These are phyloP conservation scores for Drosophila paulistorum DNA, from an alignment of 1,140 invertebrate species.

Conservation along the genomic window DNA sequence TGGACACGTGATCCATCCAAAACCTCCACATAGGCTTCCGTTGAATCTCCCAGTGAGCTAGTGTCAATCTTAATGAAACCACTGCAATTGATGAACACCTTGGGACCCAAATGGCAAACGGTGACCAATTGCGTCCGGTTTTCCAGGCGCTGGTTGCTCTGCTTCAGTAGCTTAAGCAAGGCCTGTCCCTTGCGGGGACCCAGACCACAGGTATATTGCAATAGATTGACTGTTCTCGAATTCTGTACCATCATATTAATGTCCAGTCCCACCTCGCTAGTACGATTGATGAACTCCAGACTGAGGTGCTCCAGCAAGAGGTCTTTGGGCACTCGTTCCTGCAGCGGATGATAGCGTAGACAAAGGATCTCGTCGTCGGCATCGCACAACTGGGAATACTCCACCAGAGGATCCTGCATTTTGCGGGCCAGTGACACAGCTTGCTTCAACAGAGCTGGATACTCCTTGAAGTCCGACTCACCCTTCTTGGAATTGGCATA, in stretches of 20 bases:
- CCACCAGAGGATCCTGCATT: constrained; percentile 97
- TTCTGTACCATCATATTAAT: constrained; percentile 96
- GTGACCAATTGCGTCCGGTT: constrained; percentile 98
- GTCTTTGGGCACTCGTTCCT: constrained; percentile 94
- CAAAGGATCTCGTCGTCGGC: constrained; percentile 98
- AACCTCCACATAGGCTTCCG: constrained; percentile 97
- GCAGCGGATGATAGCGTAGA: constrained; percentile 94
- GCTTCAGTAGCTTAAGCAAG: constrained; percentile 95
- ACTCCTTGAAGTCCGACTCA: constrained; percentile 94
- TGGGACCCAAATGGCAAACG: constrained; percentile 97
- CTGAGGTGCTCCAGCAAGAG: constrained; percentile 93
- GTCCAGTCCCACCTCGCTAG: constrained; percentile 99
- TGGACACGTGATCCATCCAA: constrained; percentile 98
- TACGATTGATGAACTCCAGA: constrained; percentile 95
- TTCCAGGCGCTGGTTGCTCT: constrained; percentile 96
- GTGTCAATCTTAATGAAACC: constrained; percentile 99
- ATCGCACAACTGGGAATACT: constrained; percentile 97
- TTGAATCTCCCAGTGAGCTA: constrained; percentile 95
- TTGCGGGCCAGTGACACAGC: constrained; percentile 96
- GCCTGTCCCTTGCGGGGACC: constrained; percentile 97
- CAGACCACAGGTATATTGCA: constrained; percentile 99
- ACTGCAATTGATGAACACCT: constrained; percentile 99
- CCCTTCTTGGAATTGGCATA: constrained; percentile 96
- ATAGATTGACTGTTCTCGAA: constrained; percentile 92
- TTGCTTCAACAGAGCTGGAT: constrained; percentile 93